A percentile compares a stretch with the other conserved stretches of the same genome.
Conservation (phyloP, 2,888 invertebrate species). For the Kuschelorhynchus macadamiae region DNA sequence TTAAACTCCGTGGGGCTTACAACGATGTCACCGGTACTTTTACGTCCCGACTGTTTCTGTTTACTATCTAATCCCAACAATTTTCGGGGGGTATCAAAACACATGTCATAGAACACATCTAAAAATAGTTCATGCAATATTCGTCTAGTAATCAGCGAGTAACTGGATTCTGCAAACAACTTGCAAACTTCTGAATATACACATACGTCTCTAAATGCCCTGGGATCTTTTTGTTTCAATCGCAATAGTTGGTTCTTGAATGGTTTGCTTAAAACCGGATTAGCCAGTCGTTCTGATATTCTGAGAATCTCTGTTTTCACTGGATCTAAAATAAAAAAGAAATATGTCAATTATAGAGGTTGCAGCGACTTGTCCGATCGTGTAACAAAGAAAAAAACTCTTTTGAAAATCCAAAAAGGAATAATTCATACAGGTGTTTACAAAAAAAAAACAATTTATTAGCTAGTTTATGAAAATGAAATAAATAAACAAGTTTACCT, state of each 20-base stretch:
- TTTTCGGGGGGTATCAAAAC: constrained; percentile 67
- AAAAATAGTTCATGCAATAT: constrained; percentile 95
- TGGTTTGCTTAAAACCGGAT: constrained; percentile 84
- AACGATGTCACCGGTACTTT: constrained; percentile 51
- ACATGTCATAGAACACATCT: constrained; percentile 82
- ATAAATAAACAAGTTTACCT: too few relatives aligned
- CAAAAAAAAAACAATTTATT: too few relatives aligned
- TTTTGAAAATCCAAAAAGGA: too few relatives aligned
- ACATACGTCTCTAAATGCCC: constrained; percentile 87
- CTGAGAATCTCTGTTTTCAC: constrained; percentile 74
- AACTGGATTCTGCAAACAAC: constrained; percentile 83
- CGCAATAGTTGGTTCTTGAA: constrained; percentile 86
- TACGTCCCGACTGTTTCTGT: constrained; percentile 32
- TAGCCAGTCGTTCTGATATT: constrained; percentile 82
- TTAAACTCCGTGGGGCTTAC: constrained; percentile 60
- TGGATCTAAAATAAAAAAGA: constrained; percentile 51
- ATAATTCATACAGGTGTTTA: too few relatives aligned
- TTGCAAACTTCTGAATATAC: constrained; percentile 93
- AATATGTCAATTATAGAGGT: too few relatives aligned
- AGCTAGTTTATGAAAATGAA: too few relatives aligned
- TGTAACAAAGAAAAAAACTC: too few relatives aligned
- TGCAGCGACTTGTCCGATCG: too few relatives aligned
- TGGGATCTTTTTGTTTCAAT: constrained; percentile 80
- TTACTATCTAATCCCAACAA: constrained; percentile 21
- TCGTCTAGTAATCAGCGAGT: constrained; percentile 85